Conservation (phyloP, 2,797 vertebrate species). For the Mus minutoides region DNA sequence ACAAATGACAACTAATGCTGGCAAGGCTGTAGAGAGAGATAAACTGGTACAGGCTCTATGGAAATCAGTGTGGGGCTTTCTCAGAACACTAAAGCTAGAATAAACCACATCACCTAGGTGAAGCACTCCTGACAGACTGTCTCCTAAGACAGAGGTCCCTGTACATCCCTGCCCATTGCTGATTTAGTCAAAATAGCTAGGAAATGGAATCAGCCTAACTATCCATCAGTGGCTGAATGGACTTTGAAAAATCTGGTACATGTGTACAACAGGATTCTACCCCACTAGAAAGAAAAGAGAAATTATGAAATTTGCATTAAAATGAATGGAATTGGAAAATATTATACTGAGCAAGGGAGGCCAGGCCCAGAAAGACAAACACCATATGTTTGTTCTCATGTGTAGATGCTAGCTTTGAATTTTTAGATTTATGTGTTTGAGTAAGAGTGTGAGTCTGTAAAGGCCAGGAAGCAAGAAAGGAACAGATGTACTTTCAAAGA, state of each 20-base stretch:
- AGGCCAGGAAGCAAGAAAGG: background rate
- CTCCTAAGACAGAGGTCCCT: too few species aligned
- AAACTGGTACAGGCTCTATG: background rate
- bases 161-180: background rate
- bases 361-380: background rate
- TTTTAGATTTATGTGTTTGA: conserved; percentile 23
- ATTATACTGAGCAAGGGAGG: background rate
- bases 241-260: background rate
- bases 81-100: background rate
- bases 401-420: background rate
- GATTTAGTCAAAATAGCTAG: background rate
- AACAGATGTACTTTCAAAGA: background rate
- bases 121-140: background rate
- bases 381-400: conserved; percentile 11
- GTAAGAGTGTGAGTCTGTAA: conserved; percentile 13
- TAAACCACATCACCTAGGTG: background rate
- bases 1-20: background rate
- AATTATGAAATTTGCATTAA: background rate
- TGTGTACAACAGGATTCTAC: background rate
- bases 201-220: background rate
- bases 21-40: background rate
- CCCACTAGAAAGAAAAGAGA: background rate
- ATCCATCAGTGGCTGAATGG: background rate
- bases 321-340: conserved; percentile 26
- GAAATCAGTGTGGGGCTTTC: background rate